Base-by-base conservation (phyloP, 1,140 invertebrate species). In the Ostrea edulis region DNA sequence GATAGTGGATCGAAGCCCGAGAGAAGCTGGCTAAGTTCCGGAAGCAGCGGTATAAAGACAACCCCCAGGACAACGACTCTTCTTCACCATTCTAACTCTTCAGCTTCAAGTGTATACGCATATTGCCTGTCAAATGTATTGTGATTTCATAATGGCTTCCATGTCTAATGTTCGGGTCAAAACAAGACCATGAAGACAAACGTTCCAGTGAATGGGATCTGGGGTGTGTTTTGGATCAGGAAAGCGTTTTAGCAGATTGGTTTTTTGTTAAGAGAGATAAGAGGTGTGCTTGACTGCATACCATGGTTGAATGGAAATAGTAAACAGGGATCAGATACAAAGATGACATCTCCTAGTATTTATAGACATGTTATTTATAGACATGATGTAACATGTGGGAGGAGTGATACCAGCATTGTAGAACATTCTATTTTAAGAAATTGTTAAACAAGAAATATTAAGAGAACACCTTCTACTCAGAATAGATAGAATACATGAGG, bases 1-100 rank as follows among this genome's bases (percentile, higher is more conserved):
- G 97, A 87, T 97, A 99, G 95, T 95, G 99, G 51, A 97, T 98
- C 93, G 98, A 98, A 93, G 99, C 99, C 0, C 96, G 98, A 85
- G 97, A 97, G n/a, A 96, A 97, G 84, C 95, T 99, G 35, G 98
- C 95, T 17, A 93, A 93, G 25, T 93, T 96, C 54, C 92, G 96
- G 29, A 95, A 95, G 90, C 95, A 95, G 14, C 92, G 92, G 84
- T 94, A 94, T 88, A 93, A 93, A 81, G 92, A 93, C 55, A 90
- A 88, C 82, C 90, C 90, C 2, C 88, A 91, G 3, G 94, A 93
- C 12, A 77, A 25, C 52, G 91, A 93, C 35, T 92, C 92, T 65
- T 90, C 91, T 5, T 90, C 90, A 0, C 91, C 89, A 35, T 93
- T 83, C 82, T 83, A n/a, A 83, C 71, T 8, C 71, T 52, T 17